Evolutionary conservation across 2,113 vertebrate genomes (phyloP), one percentile per base, ranked within the genome.

Genomic region (Apus apus): DNA sequence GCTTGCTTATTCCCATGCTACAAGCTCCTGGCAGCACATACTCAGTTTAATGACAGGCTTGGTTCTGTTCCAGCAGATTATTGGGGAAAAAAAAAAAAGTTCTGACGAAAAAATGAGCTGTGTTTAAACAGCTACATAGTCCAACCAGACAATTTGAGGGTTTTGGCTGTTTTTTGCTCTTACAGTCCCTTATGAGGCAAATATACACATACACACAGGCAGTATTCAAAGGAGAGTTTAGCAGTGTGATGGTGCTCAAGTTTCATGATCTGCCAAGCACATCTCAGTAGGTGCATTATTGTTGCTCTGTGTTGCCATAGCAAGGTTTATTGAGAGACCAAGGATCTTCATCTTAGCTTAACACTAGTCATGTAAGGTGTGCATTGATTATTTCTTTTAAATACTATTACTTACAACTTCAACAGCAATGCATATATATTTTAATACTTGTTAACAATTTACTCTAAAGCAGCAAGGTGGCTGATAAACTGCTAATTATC

Each of bases 401-500:
- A 74, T 36, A 48, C 20, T 10, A 78, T 19, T 73, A 45, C 57
- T 60, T 61, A 60, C 61, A 90, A 60, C 43, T 64, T 78, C 40
- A 93, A 92, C 57, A 93, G 66, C 72, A 50, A 72, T 43, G n/a
- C 22, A 45, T 53, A 53, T 64, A 68, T n/a, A 54, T 73, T 95
- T 94, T 86, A 95, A 89, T 85, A 86, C 53, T 79, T 84, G 86
- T 82, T 91, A 95, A 74, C 66, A 81, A 96, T 82, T 94, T 93
- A 94, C 66, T 84, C 62, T 77, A 79, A 96, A 95, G 87, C 66
- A 86, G 93, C 34, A 89, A 97, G 88, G 95, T 82, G 96, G 89
- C 90, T 96, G 97, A 95, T 97, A 97, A 97, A 94, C 93, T 73
- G 92, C 92, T 96, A 96, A 74, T 85, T 96, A 95, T 96, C 94